Percentiles rank a stretch among this genome's conserved stretches.
These are phyloP conservation scores for Dufourea novaeangliae DNA, from an alignment of 1,140 invertebrate species.

Conservation along the genomic window DNA sequence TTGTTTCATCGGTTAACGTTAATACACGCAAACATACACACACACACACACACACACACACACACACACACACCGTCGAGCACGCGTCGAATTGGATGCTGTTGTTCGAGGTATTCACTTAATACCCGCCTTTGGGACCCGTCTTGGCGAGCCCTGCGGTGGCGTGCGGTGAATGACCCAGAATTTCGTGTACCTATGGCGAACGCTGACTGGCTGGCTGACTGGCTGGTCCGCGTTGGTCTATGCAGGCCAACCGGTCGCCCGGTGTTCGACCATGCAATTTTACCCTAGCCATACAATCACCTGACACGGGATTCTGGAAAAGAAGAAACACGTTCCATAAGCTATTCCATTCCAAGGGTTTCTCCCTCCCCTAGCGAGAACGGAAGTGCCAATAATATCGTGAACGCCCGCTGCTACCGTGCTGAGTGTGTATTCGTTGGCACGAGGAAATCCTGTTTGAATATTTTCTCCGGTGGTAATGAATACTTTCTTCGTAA, in stretches of 20 bases:
- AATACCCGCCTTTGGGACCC: slow-evolving; percentile 44
- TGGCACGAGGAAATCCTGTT: not conserved
- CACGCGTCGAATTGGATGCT: slow-evolving; percentile 52
- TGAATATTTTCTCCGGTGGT: not conserved
- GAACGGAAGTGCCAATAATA: slow-evolving; percentile 23
- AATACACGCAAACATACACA: slow-evolving; percentile 34
- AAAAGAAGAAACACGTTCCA: slow-evolving; percentile 30
- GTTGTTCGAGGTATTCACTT: slow-evolving; percentile 52
- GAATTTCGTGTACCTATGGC: slow-evolving; percentile 24
- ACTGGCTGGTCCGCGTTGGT: too few relatives aligned
- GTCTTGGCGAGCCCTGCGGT: slow-evolving; percentile 15
- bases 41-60: too few relatives aligned
- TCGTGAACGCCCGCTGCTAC: not conserved
- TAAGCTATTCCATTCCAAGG: slow-evolving; percentile 29
- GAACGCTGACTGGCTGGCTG: too few relatives aligned
- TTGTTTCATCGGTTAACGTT: slow-evolving; percentile 53
- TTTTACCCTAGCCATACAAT: slow-evolving; percentile 21
- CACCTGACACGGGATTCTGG: slow-evolving; percentile 12
- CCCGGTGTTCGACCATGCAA: slow-evolving; percentile 2
- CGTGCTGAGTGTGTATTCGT: too few relatives aligned
- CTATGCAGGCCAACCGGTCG: not conserved
- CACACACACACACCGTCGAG: not conserved
- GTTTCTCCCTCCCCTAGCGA: not conserved
- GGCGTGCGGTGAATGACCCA: slow-evolving; percentile 19
- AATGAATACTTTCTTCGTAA: not conserved